Evolutionary conservation across 2,888 invertebrate species (phyloP).

Genomic region (Achlya flavicornis): DNA sequence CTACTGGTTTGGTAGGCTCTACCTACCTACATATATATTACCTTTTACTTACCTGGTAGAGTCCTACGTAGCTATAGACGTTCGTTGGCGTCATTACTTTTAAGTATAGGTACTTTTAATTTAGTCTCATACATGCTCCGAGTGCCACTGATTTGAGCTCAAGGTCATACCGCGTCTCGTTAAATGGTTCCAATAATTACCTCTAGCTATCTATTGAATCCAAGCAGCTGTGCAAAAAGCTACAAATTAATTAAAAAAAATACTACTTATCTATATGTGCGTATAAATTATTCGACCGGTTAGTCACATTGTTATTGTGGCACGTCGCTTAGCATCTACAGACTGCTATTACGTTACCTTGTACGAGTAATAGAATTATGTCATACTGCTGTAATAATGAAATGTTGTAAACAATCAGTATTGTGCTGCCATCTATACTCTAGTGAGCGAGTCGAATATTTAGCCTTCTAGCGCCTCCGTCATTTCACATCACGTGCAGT

Average conservation of each 20-base stretch:
- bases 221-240: background rate
- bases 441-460: conserved; percentile 18
- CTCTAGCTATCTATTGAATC: background rate
- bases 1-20: no score
- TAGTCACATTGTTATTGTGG: conserved; percentile 38
- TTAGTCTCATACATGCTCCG: background rate
- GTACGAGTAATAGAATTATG: conserved; percentile 55
- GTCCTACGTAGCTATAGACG: no score
- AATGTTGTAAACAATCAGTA: conserved; percentile 58
- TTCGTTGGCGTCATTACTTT: no score
- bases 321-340: background rate
- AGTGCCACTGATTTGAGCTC: background rate
- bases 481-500: conserved; percentile 72
- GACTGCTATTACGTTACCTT: conserved; percentile 43
- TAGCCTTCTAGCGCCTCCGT: conserved; percentile 46
- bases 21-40: background rate
- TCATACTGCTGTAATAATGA: conserved; percentile 39
- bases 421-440: conserved; percentile 57
- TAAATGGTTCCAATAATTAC: background rate
- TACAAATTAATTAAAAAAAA: no score
- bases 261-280: no score
- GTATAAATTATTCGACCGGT: conserved; percentile 9
- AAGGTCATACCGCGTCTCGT: background rate
- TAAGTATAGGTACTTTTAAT: no score
- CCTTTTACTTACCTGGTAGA: no score